Percentiles rank a stretch among this genome's conserved stretches.
Evolutionary conservation across 1,140 invertebrate species (phyloP).

Genomic region (Musca domestica): DNA sequence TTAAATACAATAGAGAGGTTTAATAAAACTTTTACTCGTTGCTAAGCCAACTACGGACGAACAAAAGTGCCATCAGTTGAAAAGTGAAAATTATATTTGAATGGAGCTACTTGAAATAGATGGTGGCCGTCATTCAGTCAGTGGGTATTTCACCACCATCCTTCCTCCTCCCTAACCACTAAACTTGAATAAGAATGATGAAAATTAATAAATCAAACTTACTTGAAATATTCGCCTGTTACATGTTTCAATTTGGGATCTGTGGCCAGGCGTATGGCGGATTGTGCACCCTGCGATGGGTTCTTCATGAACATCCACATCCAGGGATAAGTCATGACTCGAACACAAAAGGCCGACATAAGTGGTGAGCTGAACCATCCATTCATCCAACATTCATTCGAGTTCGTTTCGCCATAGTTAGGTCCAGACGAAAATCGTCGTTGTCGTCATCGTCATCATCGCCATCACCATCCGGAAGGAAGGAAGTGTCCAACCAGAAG

Average conservation of each 20-base stretch:
- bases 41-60: no score
- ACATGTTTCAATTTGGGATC: conserved; percentile 59
- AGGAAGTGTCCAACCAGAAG: background rate
- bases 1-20: no score
- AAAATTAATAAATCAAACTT: conserved; percentile 36
- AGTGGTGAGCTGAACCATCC: conserved; percentile 51
- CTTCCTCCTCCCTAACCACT: no score
- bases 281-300: conserved; percentile 66
- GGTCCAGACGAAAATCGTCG: background rate
- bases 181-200: background rate
- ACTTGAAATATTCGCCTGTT: conserved; percentile 68
- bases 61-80: no score
- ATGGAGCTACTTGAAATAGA: no score
- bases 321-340: conserved; percentile 62
- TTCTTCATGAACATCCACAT: conserved; percentile 68
- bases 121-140: no score
- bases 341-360: conserved; percentile 55
- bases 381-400: no score
- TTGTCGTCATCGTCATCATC: background rate
- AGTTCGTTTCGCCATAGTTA: no score
- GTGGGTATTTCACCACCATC: no score
- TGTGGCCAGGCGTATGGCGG: conserved; percentile 63
- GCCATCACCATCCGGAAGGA: conserved; percentile 1
- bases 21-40: no score
- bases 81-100: no score